Percentiles rank a stretch among this genome's conserved stretches.
phyloP scores from a whole-genome alignment of 1,140 invertebrate genomes.

The Drosophila setifemur region DNA sequence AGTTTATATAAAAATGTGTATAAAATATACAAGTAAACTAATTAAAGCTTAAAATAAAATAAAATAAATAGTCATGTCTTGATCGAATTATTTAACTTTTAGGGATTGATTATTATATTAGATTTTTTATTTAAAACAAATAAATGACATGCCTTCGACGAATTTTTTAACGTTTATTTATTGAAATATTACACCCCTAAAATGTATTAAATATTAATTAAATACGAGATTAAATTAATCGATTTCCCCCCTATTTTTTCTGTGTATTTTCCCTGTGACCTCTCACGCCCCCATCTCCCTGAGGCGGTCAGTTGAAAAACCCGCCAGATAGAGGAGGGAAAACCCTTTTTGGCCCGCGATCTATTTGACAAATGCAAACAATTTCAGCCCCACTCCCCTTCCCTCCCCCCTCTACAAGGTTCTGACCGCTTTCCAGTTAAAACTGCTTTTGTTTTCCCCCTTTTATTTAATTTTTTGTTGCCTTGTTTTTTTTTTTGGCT shows the following conservation, averaged over 20 bases:
- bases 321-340: constrained; percentile 13
- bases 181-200: too few species aligned
- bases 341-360: constrained; percentile 52
- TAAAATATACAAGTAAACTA: constrained; percentile 1
- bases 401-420: constrained; percentile 1
- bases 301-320: constrained; percentile 48
- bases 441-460: constrained; percentile 39
- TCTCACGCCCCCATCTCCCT: neutral
- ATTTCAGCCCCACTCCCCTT: too few species aligned
- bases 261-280: neutral
- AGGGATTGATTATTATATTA: too few species aligned
- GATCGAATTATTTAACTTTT: too few species aligned
- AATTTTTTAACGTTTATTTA: too few species aligned
- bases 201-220: too few species aligned
- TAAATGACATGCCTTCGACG: too few species aligned
- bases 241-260: neutral
- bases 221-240: too few species aligned
- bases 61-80: too few species aligned
- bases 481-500: constrained; percentile 67
- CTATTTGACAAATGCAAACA: constrained; percentile 79
- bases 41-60: too few species aligned
- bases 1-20: too few species aligned
- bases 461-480: constrained; percentile 22
- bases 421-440: constrained; percentile 58
- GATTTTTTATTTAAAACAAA: too few species aligned